A percentile compares a stretch with the other conserved stretches of the same genome.
These are phyloP conservation scores for Drosophila falleni DNA, from an alignment of 2,888 invertebrate genomes.

Conservation along the genomic window DNA sequence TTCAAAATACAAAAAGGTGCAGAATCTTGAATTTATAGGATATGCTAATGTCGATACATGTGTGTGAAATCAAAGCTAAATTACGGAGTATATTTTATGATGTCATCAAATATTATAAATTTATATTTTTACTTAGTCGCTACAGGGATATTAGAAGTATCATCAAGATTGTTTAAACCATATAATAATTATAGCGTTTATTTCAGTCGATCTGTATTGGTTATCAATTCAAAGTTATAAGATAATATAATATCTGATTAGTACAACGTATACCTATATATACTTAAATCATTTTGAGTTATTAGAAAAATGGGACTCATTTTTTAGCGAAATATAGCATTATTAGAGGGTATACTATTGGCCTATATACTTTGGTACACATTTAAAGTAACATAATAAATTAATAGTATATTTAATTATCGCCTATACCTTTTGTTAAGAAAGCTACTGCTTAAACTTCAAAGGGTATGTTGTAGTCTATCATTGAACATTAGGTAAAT, in stretches of 20 bases:
- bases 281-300: too few relatives aligned
- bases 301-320: too few relatives aligned
- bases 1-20: too few relatives aligned
- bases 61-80: neutral
- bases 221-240: neutral
- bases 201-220: neutral
- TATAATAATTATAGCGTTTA: constrained; percentile 1
- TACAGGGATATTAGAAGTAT: neutral
- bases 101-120: neutral
- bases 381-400: neutral
- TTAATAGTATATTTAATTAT: neutral
- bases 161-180: neutral
- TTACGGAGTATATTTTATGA: neutral
- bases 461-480: constrained; percentile 27
- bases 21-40: too few relatives aligned
- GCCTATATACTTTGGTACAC: neutral
- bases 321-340: neutral
- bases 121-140: neutral
- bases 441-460: neutral
- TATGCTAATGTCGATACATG: too few relatives aligned
- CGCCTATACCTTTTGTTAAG: neutral
- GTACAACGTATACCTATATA: too few relatives aligned
- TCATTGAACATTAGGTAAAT: neutral
- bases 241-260: neutral
- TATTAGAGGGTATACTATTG: neutral